Conservation (phyloP, 2,113 vertebrate genomes). For the Brachyistius frenatus region DNA sequence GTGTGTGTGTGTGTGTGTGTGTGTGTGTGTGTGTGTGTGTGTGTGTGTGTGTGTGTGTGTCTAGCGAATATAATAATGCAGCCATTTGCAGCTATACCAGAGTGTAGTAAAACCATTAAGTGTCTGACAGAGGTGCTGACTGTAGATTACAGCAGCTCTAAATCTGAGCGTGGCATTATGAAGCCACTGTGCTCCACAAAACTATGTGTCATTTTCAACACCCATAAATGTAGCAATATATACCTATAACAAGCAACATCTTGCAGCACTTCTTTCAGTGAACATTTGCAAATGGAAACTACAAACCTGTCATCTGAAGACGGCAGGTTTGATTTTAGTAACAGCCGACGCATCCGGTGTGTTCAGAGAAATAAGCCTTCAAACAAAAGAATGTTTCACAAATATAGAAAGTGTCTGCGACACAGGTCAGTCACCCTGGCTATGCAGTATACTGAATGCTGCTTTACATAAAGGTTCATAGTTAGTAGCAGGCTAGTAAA, state of each 20-base stretch:
- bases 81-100: constrained; percentile 56
- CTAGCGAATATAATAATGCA: constrained; percentile 64
- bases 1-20: constrained; percentile 34
- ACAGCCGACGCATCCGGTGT: too few relatives aligned
- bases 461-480: too few relatives aligned
- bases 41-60: constrained; percentile 34
- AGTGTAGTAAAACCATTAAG: constrained; percentile 73
- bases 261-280: constrained; percentile 17
- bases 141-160: constrained; percentile 63
- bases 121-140: constrained; percentile 73
- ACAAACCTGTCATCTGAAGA: neutral
- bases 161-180: constrained; percentile 57
- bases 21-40: neutral
- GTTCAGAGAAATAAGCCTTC: too few relatives aligned
- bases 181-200: constrained; percentile 45
- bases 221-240: neutral
- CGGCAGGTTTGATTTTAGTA: too few relatives aligned
- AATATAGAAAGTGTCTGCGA: too few relatives aligned
- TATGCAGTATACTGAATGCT: too few relatives aligned
- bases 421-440: too few relatives aligned
- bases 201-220: constrained; percentile 37
- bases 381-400: too few relatives aligned
- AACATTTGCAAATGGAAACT: constrained; percentile 14
- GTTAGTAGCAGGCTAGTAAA: too few relatives aligned
- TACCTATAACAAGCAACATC: constrained; percentile 11